Evolutionary conservation across 2,797 vertebrate species (phyloP).

Genomic region (Sylvia borin): DNA sequence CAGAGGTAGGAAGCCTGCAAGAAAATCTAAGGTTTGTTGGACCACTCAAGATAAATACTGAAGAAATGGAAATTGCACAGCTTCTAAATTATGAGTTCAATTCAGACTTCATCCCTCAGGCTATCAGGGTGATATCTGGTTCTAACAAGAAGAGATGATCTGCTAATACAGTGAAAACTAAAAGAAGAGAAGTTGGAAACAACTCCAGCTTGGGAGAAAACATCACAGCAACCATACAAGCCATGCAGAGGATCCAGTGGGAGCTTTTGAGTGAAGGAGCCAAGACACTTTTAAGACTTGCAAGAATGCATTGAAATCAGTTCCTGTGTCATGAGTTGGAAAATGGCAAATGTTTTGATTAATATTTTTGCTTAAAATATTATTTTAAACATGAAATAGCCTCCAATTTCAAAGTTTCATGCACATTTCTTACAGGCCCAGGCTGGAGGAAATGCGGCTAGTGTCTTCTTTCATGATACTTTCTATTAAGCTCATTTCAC

Average conservation of each 20-base stretch:
- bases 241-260: background rate
- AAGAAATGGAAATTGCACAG: background rate
- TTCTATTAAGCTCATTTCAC: slow-evolving; percentile 56
- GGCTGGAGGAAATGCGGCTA: slow-evolving; percentile 42
- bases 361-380: background rate
- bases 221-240: background rate
- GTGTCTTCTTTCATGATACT: slow-evolving; percentile 52
- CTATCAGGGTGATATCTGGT: background rate
- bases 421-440: background rate
- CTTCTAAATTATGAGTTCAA: background rate
- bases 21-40: background rate
- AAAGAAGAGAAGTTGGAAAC: background rate
- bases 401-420: slow-evolving; percentile 26
- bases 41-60: background rate
- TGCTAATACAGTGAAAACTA: background rate
- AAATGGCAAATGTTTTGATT: background rate
- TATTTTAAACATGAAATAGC: slow-evolving; percentile 11
- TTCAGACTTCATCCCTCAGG: background rate
- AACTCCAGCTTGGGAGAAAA: background rate
- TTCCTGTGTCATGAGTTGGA: background rate
- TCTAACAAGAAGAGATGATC: background rate
- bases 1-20: background rate
- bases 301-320: background rate
- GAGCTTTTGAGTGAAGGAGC: background rate
- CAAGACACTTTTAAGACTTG: background rate